Evolutionary conservation across 2,888 invertebrate species (phyloP).

Genomic region (Steinernema carpocapsae): DNA sequence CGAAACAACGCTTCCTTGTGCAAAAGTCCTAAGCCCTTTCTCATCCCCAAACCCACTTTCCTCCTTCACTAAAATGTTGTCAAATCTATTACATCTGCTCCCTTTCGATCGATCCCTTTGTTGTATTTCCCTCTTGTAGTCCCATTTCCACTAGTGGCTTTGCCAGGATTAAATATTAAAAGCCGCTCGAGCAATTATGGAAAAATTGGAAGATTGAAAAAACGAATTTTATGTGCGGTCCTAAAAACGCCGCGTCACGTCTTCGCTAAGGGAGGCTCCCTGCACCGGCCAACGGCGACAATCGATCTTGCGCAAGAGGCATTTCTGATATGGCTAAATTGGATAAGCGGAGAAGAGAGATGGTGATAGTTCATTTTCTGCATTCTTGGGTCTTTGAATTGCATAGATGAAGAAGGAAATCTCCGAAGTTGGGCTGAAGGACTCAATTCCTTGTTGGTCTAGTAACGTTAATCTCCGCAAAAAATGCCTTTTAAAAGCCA

Average conservation of each 20-base stretch:
- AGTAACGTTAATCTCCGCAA: too few species aligned
- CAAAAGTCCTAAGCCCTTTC: too few species aligned
- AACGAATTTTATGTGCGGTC: neutral
- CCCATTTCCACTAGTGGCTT: neutral
- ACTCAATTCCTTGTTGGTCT: neutral
- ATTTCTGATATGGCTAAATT: too few species aligned
- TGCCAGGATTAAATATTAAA: constrained; percentile 16
- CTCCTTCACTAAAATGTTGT: too few species aligned
- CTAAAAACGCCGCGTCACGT: neutral
- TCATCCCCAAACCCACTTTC: too few species aligned
- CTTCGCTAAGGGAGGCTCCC: neutral
- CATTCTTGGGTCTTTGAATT: neutral
- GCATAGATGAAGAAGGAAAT: neutral
- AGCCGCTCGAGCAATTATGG: neutral
- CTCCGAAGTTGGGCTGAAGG: neutral
- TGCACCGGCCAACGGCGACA: too few species aligned
- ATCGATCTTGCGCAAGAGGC: too few species aligned
- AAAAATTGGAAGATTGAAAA: neutral
- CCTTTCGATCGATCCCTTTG: neutral
- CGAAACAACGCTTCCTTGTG: too few species aligned
- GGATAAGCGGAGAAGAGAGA: too few species aligned
- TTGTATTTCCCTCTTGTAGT: constrained; percentile 1
- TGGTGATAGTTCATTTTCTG: neutral
- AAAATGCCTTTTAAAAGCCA: too few species aligned
- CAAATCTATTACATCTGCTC: too few species aligned